Evolutionary conservation across 64 coral and sea anemone genomes (phyloP), one percentile per base, ranked within the genome.

Genomic region (Trachythela sp.): DNA sequence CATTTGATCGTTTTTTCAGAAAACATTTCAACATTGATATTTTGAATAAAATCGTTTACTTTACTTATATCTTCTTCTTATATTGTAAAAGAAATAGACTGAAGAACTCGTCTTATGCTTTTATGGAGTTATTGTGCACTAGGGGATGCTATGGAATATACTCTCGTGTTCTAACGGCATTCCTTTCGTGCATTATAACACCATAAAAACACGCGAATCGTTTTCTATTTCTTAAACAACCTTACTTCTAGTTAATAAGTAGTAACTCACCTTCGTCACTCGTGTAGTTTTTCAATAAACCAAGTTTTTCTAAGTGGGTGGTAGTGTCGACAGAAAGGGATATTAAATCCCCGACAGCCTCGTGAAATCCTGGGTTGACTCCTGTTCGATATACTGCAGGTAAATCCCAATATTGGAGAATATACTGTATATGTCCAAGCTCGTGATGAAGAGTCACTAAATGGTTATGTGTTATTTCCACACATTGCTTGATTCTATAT

Each of bases 341-440:
- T 27, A 97, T n/a, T 1, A 89, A 89, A 45, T 97, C 94, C 14
- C 94, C 94, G 1, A 97, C 89, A 48, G 94, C 94, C 33, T 97
- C 89, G 32, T 97, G 91, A 20, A 97, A 97, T 37, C 48, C 94
- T 7, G 94, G 92, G 70, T 97, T 93, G 4, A 89, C 92, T 27
- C 94, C 90, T 14, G 77, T 70, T 39, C 94, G 94, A 50, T 89
- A 97, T 0, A 70, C 38, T 33, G 49, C 75, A 22, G 92, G 92
- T 39, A 83, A 92, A 8, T 93, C 35, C 94, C 94, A 97, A 43
- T 89, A 97, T 15, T 54, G 86, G 30, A 97, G 27, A 86, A 70
- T 93, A 40, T 97, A 97, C 29, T 97, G 89, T 51, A 97, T 91
- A 67, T 97, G 94, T 36, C 91, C 94, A 43, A 97, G 70, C 70